phyloP scores from a whole-genome alignment of 2,888 invertebrate genomes.

The Colostygia pectinataria region DNA sequence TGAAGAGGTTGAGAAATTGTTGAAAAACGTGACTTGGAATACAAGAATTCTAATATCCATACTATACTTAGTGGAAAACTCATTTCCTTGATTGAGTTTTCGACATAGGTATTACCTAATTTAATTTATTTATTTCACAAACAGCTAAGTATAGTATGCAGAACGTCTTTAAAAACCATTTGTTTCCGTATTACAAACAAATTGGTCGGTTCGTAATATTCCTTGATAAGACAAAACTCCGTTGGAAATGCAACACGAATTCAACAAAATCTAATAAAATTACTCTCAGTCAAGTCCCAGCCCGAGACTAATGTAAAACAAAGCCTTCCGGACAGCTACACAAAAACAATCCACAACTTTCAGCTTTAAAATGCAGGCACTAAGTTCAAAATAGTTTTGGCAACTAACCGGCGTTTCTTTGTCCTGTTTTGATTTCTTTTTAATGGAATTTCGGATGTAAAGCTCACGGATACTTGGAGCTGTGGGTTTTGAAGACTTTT shows the following conservation, averaged over 20 bases:
- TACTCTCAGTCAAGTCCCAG: slow-evolving; percentile 17
- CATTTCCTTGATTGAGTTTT: no score
- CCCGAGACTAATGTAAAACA: slow-evolving; percentile 16
- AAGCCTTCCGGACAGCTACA: slow-evolving; percentile 10
- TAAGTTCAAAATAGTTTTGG: slow-evolving; percentile 16
- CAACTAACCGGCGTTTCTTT: slow-evolving; percentile 2
- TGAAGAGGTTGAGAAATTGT: no score
- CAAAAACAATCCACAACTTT: slow-evolving; percentile 1
- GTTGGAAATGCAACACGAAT: slow-evolving; percentile 2
- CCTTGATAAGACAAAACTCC: neutral
- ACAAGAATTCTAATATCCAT: no score
- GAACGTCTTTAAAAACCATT: no score
- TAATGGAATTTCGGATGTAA: slow-evolving; percentile 21
- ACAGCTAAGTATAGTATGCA: no score
- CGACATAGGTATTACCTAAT: no score
- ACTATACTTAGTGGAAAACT: no score
- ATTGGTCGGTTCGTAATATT: neutral
- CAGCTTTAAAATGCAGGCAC: slow-evolving; percentile 6
- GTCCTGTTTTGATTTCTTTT: slow-evolving; percentile 13
- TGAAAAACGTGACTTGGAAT: no score
- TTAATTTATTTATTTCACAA: no score
- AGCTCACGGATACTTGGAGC: slow-evolving; percentile 18
- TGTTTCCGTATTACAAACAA: no score
- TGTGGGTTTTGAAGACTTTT: slow-evolving; percentile 30
- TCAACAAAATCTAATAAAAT: slow-evolving; percentile 13